Base-by-base conservation (phyloP, 2,113 vertebrate genomes). In the Cyanoramphus novaezelandiae region DNA sequence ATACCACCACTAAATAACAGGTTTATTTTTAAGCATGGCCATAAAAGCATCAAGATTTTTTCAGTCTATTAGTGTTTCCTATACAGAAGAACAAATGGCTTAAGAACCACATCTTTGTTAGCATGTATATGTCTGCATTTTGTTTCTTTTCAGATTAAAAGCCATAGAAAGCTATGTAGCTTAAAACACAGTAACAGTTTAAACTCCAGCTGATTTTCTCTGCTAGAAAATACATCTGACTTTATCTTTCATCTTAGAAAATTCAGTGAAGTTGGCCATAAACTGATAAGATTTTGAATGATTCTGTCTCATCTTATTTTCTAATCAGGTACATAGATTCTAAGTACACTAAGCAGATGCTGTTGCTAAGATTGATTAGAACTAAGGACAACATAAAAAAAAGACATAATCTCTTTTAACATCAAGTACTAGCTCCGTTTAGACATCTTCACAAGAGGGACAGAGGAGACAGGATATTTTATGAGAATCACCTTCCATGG, bases 161-260 rank as follows among this genome's bases (percentile, higher is more conserved):
- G 6, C 18, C 43, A 13, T 29, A 57, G 43, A 52, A 59, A 72
- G 17, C 3, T 35, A 29, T 37, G 33, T 44, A 60, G 31, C 25
- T 82, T 53, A 65, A 86, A 94, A 41, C 8, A 47, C 14, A 62
- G n/a, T 29, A 80, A 80, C 72, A 68, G 31, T 17, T 81, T 84
- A 57, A 67, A 90, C n/a, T 80, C 14, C 76, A 84, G 2, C 20
- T 53, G 6, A 23, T 94, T 92, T 79, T 77, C 17, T 60, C 43
- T 64, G 35, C 35, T 57, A 76, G 43, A 44, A 92, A 69, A 41
- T 41, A 46, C 24, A 33, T 37, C 16, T 57, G 82, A 49, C 28
- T 92, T 88, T 46, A 86, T 76, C 84, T 46, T 92, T 84, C 44
- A 49, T 96, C 88, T 85, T 93, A 49, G 91, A 93, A 90, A 91